These are phyloP conservation scores for Drosophila ogumai DNA, from an alignment of 1,140 invertebrate genomes.

Conservation along the genomic window DNA sequence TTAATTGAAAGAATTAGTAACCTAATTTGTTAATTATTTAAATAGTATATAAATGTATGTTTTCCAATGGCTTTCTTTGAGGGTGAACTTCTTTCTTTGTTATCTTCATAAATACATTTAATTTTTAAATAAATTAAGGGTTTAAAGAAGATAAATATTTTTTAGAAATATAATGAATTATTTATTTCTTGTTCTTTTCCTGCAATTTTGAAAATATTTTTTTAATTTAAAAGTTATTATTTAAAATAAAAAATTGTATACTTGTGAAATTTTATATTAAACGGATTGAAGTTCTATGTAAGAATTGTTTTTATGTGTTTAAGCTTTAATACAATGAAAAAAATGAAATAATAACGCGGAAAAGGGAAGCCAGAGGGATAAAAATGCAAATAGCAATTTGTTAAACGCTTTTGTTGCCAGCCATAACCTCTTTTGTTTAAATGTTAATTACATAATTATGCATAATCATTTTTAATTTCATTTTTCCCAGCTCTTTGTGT, in stretches of 20 bases:
- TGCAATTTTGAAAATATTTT: too few relatives aligned
- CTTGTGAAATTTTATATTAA: not conserved
- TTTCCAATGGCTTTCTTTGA: too few relatives aligned
- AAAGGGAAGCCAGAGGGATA: conserved; percentile 6
- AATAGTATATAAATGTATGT: too few relatives aligned
- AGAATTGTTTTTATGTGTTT: not conserved
- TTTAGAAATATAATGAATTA: too few relatives aligned
- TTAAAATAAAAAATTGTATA: not conserved
- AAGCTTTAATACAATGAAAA: not conserved
- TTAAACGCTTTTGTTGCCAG: conserved; percentile 73
- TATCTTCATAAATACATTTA: too few relatives aligned
- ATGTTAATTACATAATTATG: conserved; percentile 85
- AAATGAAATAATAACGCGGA: conserved; percentile 1
- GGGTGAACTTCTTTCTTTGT: too few relatives aligned
- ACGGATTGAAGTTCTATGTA: not conserved
- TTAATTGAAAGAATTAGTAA: too few relatives aligned
- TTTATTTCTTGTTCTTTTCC: too few relatives aligned
- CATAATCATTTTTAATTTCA: conserved; percentile 74
- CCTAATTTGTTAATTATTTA: too few relatives aligned
- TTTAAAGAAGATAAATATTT: too few relatives aligned
- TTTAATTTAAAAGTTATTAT: too few relatives aligned
- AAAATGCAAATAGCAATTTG: conserved; percentile 71
- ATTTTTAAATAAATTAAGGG: not conserved
- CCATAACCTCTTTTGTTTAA: conserved; percentile 80
- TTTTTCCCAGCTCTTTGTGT: conserved; percentile 18